Conservation (phyloP, 2,797 vertebrate species). For the Rhinoraja longicauda region DNA sequence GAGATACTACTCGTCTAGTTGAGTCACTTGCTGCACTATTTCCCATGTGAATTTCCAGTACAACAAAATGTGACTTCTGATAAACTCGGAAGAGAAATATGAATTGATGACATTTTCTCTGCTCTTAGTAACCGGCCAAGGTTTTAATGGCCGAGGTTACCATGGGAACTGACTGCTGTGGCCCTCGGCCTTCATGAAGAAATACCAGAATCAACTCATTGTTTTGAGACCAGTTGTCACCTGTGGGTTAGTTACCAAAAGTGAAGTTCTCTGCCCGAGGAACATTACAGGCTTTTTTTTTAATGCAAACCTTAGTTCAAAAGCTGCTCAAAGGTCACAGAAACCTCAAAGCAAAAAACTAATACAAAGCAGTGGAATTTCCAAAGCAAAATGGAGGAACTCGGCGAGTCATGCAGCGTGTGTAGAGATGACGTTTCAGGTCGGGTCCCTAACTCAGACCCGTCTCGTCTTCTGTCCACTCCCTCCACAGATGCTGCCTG, state of each 20-base stretch:
- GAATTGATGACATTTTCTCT: slow-evolving; percentile 1
- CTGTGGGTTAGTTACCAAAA: not conserved
- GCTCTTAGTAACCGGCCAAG: not conserved
- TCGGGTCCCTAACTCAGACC: too few relatives aligned
- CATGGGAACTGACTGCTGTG: slow-evolving; percentile 4
- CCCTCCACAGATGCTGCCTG: too few relatives aligned
- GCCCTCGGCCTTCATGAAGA: not conserved
- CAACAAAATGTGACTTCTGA: slow-evolving; percentile 2
- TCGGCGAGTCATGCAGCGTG: too few relatives aligned
- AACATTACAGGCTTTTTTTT: not conserved
- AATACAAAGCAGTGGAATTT: not conserved
- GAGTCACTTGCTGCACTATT: not conserved
- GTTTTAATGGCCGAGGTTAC: not conserved
- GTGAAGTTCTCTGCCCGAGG: not conserved
- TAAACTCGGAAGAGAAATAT: not conserved
- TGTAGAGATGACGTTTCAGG: too few relatives aligned
- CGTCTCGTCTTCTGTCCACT: too few relatives aligned
- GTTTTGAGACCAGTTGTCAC: slow-evolving; percentile 5
- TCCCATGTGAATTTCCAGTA: not conserved
- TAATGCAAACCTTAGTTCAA: not conserved
- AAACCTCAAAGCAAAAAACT: not conserved
- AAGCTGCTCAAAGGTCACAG: not conserved
- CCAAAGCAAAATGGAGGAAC: too few relatives aligned
- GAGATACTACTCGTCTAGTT: not conserved
- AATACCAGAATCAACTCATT: not conserved